These are phyloP conservation scores for Apis dorsata DNA, from an alignment of 1,140 invertebrate species.

Conservation along the genomic window DNA sequence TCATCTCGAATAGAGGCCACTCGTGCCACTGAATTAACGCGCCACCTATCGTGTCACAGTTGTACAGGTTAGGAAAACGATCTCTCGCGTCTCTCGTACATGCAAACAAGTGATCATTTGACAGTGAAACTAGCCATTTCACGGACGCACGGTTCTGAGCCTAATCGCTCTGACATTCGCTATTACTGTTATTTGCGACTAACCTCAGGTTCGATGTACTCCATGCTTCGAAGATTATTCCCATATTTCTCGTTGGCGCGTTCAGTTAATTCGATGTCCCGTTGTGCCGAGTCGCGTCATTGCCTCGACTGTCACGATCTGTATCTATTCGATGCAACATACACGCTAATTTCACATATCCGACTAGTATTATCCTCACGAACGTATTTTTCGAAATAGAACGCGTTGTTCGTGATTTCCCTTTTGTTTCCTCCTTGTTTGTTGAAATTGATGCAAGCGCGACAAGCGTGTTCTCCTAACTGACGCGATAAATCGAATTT, in stretches of 20 bases:
- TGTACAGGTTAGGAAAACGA: neutral
- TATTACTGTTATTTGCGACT: conserved; percentile 14
- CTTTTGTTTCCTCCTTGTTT: too few species aligned
- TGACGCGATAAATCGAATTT: too few species aligned
- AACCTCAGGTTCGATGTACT: neutral
- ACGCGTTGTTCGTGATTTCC: too few species aligned
- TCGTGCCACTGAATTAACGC: neutral
- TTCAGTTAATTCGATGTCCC: conserved; percentile 9
- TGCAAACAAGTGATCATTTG: conserved; percentile 4
- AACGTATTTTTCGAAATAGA: too few species aligned
- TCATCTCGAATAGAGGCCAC: neutral
- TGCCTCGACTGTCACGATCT: too few species aligned
- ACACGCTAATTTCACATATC: neutral
- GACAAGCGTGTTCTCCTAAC: too few species aligned
- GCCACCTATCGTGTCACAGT: neutral
- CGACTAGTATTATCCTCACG: too few species aligned
- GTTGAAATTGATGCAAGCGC: too few species aligned
- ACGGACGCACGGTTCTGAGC: neutral
- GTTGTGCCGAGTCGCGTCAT: neutral
- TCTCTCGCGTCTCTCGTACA: conserved; percentile 2
- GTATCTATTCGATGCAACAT: too few species aligned
- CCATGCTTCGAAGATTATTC: neutral
- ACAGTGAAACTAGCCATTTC: neutral
- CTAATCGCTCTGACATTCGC: conserved; percentile 18
- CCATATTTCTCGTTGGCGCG: conserved; percentile 15